A percentile compares a stretch with the other conserved stretches of the same genome.
phyloP scores from a whole-genome alignment of 2,888 invertebrate genomes.

The Teinopalpus imperialis region DNA sequence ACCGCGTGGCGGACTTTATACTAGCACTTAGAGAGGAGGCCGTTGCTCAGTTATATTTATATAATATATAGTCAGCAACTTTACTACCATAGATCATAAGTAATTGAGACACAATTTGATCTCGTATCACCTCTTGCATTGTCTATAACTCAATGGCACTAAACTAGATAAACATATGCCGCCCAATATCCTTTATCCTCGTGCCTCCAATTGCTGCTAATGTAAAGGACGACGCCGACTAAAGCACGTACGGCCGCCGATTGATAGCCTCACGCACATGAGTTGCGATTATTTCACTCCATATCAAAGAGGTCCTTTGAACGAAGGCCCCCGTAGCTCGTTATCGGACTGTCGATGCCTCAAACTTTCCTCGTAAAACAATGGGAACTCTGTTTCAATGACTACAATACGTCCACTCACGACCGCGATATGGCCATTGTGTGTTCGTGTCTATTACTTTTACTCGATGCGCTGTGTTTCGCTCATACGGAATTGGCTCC shows the following conservation, averaged over 20 bases:
- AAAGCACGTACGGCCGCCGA: background rate
- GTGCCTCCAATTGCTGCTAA: no score
- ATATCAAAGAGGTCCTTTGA: constrained; percentile 56
- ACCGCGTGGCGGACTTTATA: no score
- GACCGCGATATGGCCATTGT: constrained; percentile 45
- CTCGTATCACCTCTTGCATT: no score
- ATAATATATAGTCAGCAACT: no score
- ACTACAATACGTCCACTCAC: constrained; percentile 62
- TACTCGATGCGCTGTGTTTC: constrained; percentile 23
- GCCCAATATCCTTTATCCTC: no score
- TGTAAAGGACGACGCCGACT: no score
- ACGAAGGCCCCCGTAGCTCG: constrained; percentile 55
- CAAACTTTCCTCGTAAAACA: constrained; percentile 70
- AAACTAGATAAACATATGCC: no score
- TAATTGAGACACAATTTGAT: no score
- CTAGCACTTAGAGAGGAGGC: no score
- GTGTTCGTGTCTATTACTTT: constrained; percentile 33
- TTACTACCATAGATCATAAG: no score
- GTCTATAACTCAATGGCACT: no score
- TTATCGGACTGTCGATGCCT: constrained; percentile 70
- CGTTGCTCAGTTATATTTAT: no score
- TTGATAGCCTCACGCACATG: constrained; percentile 35
- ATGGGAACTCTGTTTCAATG: constrained; percentile 67
- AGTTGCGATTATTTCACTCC: constrained; percentile 36
- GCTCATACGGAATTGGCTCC: constrained; percentile 22